A percentile compares a stretch with the other conserved stretches of the same genome.
Conservation (phyloP, 1,140 invertebrate species). For the Lethrus apterus region DNA sequence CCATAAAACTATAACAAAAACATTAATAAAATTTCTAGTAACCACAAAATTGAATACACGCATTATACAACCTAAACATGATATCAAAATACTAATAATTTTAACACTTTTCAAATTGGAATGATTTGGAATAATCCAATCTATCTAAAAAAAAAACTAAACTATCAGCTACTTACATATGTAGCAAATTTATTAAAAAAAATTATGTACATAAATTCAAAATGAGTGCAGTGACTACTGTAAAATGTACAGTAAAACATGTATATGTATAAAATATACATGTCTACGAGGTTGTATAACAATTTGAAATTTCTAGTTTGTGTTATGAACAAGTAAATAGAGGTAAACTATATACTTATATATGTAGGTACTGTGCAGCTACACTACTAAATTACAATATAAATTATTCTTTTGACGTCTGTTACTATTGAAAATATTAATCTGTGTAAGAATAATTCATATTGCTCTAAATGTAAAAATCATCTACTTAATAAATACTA, state of each 20-base stretch:
- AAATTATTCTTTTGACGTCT: no score
- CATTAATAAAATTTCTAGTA: no score
- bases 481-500: conserved; percentile 13
- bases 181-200: background rate
- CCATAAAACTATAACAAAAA: conserved; percentile 1
- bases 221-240: conserved; percentile 14
- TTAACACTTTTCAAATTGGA: no score
- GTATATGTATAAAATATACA: conserved; percentile 14
- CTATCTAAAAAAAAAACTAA: no score
- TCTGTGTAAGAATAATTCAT: no score
- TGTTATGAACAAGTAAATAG: conserved; percentile 16
- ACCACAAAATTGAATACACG: no score
- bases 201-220: conserved; percentile 4
- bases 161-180: conserved; percentile 5
- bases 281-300: conserved; percentile 13
- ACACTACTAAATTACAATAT: no score
- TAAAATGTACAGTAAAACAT: conserved; percentile 16
- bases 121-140: no score
- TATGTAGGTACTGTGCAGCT: conserved; percentile 16
- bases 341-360: no score
- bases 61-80: no score
- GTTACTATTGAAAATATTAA: no score
- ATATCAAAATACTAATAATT: no score
- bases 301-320: conserved; percentile 16
- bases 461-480: conserved; percentile 10